Conservation (phyloP, 2,113 vertebrate species). For the Leucopternis melanops region DNA sequence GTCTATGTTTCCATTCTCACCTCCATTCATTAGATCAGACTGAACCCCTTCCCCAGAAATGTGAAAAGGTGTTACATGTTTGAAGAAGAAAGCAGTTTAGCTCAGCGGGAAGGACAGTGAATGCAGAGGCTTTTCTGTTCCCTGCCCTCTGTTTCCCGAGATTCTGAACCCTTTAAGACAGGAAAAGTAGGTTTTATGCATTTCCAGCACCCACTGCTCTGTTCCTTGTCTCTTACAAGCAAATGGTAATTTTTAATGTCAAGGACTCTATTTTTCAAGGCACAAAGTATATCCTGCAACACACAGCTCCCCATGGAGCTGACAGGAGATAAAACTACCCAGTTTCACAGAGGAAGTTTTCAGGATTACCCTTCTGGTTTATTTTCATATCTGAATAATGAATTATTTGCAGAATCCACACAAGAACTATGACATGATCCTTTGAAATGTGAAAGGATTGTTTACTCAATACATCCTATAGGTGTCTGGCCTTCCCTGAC, state of each 20-base stretch:
- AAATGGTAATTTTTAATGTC: background rate
- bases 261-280: background rate
- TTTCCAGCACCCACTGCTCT: background rate
- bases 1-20: background rate
- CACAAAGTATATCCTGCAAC: background rate
- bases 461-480: background rate
- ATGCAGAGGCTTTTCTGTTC: background rate
- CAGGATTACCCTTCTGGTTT: background rate
- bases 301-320: background rate
- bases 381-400: background rate
- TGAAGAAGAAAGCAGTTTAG: background rate
- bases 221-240: background rate
- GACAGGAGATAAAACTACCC: background rate
- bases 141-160: background rate
- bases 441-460: background rate
- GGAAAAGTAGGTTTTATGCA: background rate
- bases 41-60: background rate
- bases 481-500: background rate
- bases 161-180: background rate
- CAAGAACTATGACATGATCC: background rate
- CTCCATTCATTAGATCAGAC: background rate
- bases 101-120: background rate
- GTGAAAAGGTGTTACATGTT: background rate
- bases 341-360: background rate
- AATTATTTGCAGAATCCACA: background rate